Conservation (phyloP, 2,888 invertebrate genomes). For the Sialis lutaria region DNA sequence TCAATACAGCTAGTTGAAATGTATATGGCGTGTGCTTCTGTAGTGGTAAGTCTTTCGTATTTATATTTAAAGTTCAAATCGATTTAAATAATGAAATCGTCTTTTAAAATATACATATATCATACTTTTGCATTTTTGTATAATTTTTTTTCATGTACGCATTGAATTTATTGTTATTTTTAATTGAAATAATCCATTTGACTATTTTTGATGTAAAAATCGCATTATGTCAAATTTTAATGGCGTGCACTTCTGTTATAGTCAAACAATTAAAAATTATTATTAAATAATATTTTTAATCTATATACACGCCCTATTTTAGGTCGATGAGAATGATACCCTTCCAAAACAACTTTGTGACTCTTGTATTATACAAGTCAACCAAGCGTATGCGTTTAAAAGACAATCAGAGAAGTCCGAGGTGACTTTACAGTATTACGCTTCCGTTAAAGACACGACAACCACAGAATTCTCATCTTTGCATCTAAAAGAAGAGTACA, state of each 20-base stretch:
- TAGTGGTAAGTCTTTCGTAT: constrained; percentile 17
- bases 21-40: constrained; percentile 24
- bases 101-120: too few species aligned
- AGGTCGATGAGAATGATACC: background rate
- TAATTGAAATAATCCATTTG: too few species aligned
- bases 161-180: too few species aligned
- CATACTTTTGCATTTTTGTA: too few species aligned
- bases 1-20: constrained; percentile 21
- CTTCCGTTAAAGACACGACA: background rate
- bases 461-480: too few species aligned
- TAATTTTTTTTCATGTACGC: too few species aligned
- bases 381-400: constrained; percentile 2
- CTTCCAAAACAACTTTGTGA: background rate
- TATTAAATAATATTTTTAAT: too few species aligned
- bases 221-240: too few species aligned
- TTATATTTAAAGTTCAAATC: background rate
- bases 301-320: background rate
- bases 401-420: background rate
- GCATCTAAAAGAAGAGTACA: background rate
- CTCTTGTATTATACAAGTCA: constrained; percentile 1
- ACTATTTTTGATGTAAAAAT: too few species aligned
- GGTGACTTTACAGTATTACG: constrained; percentile 1
- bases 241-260: too few species aligned
- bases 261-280: too few species aligned
- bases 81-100: too few species aligned